Conservation (phyloP, 2,888 invertebrate genomes). For the Melitaea athalia region DNA sequence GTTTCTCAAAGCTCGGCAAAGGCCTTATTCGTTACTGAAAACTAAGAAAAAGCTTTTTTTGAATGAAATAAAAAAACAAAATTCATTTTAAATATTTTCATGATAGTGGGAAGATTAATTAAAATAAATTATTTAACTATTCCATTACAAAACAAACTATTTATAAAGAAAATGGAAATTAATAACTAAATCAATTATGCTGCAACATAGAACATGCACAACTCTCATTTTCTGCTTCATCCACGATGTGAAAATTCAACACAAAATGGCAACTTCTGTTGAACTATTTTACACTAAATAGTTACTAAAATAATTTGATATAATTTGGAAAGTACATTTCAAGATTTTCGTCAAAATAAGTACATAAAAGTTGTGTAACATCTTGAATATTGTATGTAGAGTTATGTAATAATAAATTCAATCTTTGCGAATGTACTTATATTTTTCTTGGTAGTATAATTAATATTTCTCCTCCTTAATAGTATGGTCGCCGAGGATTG, state of each 20-base stretch:
- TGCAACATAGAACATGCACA: too few species aligned
- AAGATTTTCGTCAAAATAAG: conserved; percentile 2
- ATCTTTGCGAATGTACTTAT: conserved; percentile 8
- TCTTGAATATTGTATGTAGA: not conserved
- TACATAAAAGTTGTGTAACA: conserved; percentile 3
- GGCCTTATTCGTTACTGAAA: too few species aligned
- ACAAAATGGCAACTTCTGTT: conserved; percentile 1
- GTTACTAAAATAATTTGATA: conserved; percentile 5
- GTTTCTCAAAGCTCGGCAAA: too few species aligned
- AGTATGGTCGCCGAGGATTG: conserved; percentile 93
- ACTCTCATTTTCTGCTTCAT: not conserved
- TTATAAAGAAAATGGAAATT: too few species aligned
- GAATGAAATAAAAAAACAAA: too few species aligned
- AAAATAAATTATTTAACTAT: too few species aligned
- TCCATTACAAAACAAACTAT: too few species aligned
- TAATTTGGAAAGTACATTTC: not conserved
- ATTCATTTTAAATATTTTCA: too few species aligned
- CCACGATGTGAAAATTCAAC: not conserved
- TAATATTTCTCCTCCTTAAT: conserved; percentile 75
- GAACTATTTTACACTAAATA: conserved; percentile 2
- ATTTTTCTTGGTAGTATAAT: not conserved
- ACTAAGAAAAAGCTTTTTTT: too few species aligned
- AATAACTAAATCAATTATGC: too few species aligned
- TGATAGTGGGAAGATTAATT: too few species aligned
- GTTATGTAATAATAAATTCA: conserved; percentile 11